Conservation (phyloP, 2,888 invertebrate genomes). For the Calephelis perditalis region DNA sequence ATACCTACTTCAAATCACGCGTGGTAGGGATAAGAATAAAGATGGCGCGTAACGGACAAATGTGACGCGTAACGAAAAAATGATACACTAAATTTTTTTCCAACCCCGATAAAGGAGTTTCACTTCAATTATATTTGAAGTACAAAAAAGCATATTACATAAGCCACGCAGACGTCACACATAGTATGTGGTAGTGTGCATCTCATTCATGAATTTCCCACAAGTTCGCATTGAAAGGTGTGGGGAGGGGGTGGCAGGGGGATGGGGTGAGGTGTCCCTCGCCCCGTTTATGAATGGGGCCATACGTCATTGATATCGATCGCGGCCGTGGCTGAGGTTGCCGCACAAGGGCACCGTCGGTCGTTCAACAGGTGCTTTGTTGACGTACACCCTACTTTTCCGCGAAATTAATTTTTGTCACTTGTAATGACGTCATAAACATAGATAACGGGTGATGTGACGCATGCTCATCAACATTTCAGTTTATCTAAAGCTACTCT, state of each 20-base stretch:
- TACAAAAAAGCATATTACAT: neutral
- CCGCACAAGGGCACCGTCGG: constrained; percentile 58
- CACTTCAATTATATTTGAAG: too few species aligned
- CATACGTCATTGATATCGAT: constrained; percentile 72
- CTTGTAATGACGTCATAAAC: constrained; percentile 47
- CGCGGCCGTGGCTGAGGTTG: constrained; percentile 51
- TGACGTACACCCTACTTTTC: constrained; percentile 54
- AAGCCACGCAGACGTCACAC: constrained; percentile 20
- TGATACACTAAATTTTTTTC: too few species aligned
- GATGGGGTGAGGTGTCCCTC: constrained; percentile 41
- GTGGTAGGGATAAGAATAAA: too few species aligned
- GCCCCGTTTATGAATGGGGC: constrained; percentile 71
- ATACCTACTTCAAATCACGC: too few species aligned
- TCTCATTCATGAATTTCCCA: constrained; percentile 64
- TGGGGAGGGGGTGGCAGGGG: constrained; percentile 35
- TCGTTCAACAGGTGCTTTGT: constrained; percentile 63
- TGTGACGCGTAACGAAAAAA: too few species aligned
- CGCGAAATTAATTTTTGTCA: constrained; percentile 47
- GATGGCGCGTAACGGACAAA: too few species aligned
- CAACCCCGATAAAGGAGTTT: too few species aligned
- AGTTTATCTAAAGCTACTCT: constrained; percentile 24
- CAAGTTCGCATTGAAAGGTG: constrained; percentile 41
- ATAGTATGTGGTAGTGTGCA: constrained; percentile 38
- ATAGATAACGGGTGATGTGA: constrained; percentile 27
- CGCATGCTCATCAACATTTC: constrained; percentile 19